Conservation (phyloP, 2,888 invertebrate species). For the Hybos culiciformis region DNA sequence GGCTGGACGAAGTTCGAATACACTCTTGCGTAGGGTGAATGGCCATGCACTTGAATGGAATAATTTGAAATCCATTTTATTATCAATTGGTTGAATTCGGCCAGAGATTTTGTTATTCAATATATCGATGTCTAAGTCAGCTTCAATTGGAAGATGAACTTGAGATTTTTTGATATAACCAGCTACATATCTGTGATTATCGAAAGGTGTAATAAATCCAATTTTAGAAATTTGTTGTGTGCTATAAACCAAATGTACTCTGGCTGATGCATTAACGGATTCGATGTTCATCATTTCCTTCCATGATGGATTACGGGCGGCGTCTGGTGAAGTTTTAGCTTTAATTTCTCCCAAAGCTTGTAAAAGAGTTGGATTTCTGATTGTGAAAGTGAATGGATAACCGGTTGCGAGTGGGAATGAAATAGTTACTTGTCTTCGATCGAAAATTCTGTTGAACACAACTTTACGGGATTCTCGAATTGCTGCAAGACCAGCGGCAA, state of each 20-base stretch:
- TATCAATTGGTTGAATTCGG: constrained; percentile 37
- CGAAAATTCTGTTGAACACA: constrained; percentile 46
- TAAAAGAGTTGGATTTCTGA: constrained; percentile 44
- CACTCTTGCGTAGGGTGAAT: constrained; percentile 45
- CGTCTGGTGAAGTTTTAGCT: constrained; percentile 22
- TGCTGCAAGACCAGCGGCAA: constrained; percentile 32
- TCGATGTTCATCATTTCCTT: constrained; percentile 16
- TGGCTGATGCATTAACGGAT: constrained; percentile 34
- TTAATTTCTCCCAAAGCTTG: constrained; percentile 40
- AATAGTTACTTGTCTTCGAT: constrained; percentile 43
- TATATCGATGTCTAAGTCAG: constrained; percentile 37
- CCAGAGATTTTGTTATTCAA: constrained; percentile 37
- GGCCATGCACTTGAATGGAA: constrained; percentile 49
- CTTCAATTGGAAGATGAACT: constrained; percentile 40
- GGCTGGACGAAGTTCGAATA: constrained; percentile 40
- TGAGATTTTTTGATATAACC: constrained; percentile 49
- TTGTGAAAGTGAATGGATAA: constrained; percentile 51
- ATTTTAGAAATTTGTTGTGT: constrained; percentile 45
- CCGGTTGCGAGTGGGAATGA: constrained; percentile 58
- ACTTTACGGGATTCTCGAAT: constrained; percentile 37
- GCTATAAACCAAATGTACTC: constrained; percentile 40
- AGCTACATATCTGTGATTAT: constrained; percentile 41
- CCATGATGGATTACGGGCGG: constrained; percentile 14
- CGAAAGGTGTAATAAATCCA: constrained; percentile 50
- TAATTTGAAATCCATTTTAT: constrained; percentile 39